Conservation (phyloP, 1,140 invertebrate species). For the Drosophila orena region DNA sequence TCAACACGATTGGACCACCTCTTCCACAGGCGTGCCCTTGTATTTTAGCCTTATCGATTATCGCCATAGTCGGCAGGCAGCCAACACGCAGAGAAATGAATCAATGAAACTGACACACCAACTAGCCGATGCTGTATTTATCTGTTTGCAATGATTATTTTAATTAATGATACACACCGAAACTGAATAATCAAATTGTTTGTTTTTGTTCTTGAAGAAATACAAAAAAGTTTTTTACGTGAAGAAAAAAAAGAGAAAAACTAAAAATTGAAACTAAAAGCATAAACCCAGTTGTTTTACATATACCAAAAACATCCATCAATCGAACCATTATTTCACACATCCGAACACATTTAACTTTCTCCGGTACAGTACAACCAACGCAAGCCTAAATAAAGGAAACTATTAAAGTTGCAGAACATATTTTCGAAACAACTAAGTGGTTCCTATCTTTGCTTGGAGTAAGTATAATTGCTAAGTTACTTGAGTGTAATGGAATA, state of each 20-base stretch:
- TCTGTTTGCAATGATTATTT: conserved; percentile 82
- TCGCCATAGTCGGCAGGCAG: conserved; percentile 27
- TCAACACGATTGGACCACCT: conserved; percentile 16
- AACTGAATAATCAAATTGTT: conserved; percentile 79
- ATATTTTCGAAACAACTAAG: conserved; percentile 49
- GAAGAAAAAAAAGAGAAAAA: conserved; percentile 67
- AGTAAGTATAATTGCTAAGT: conserved; percentile 8
- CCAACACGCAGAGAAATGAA: conserved; percentile 28
- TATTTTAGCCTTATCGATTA: conserved; percentile 34
- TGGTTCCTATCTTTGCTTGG: background rate
- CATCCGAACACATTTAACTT: conserved; percentile 36
- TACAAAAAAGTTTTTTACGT: conserved; percentile 80
- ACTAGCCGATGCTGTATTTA: conserved; percentile 67
- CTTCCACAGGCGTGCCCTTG: conserved; percentile 19
- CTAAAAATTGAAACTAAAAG: conserved; percentile 66
- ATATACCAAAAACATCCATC: conserved; percentile 31
- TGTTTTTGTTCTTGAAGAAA: conserved; percentile 81
- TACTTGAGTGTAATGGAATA: background rate
- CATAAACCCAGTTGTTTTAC: conserved; percentile 68
- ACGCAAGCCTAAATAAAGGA: conserved; percentile 54
- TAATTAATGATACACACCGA: conserved; percentile 65
- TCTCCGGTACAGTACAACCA: conserved; percentile 59
- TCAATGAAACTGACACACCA: conserved; percentile 38
- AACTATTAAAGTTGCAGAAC: conserved; percentile 75
- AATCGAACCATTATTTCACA: conserved; percentile 22